Conservation (phyloP, 2,888 invertebrate species). For the Caenorhabditis imperialis region DNA sequence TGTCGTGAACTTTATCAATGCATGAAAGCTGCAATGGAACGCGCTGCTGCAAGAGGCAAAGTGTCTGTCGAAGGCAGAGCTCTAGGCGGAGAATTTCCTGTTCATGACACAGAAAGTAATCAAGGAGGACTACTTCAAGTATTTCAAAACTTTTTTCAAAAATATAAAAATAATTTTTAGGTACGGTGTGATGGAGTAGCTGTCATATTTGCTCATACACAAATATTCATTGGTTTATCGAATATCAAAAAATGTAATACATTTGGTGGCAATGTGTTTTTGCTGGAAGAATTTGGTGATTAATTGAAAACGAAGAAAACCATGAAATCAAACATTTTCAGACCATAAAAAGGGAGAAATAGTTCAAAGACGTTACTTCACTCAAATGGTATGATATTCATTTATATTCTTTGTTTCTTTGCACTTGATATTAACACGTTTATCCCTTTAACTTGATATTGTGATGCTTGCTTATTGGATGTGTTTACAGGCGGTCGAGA, state of each 20-base stretch:
- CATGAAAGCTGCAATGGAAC: constrained; percentile 98
- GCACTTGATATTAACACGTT: neutral
- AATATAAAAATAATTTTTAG: constrained; percentile 12
- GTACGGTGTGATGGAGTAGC: constrained; percentile 98
- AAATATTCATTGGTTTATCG: constrained; percentile 99
- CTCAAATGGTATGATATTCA: constrained; percentile 89
- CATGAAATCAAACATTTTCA: constrained; percentile 82
- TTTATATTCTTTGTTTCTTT: neutral
- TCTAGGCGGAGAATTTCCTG: constrained; percentile 92
- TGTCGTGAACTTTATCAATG: constrained; percentile 98
- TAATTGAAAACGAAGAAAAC: neutral
- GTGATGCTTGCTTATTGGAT: constrained; percentile 22
- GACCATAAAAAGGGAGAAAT: constrained; percentile 98
- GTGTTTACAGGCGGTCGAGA: constrained; percentile 71
- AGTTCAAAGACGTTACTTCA: constrained; percentile 95
- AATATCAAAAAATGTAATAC: constrained; percentile 99
- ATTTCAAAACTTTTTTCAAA: neutral
- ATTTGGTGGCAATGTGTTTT: constrained; percentile 98
- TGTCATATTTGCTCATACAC: constrained; percentile 97
- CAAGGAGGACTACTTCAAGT: constrained; percentile 84
- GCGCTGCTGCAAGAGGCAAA: constrained; percentile 84
- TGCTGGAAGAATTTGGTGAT: constrained; percentile 98
- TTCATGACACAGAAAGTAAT: constrained; percentile 95
- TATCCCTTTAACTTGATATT: constrained; percentile 11
- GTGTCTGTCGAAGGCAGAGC: constrained; percentile 80